phyloP scores from a whole-genome alignment of 2,888 invertebrate species.

The Psylliodes chrysocephalus region DNA sequence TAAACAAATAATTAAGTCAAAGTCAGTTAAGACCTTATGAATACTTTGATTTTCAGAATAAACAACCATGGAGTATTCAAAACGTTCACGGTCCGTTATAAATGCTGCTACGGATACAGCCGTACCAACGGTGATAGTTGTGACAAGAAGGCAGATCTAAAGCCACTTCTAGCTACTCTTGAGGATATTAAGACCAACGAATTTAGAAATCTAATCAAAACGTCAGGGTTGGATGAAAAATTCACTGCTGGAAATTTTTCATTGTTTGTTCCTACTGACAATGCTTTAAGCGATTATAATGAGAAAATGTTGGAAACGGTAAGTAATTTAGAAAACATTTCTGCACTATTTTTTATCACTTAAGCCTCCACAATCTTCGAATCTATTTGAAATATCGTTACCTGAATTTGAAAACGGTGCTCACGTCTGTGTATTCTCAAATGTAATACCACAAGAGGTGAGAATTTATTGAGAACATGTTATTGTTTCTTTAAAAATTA shows the following conservation, averaged over 20 bases:
- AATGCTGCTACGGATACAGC: conserved; percentile 76
- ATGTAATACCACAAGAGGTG: too few species aligned
- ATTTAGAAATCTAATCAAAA: conserved; percentile 68
- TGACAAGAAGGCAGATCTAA: conserved; percentile 67
- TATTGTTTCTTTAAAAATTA: too few species aligned
- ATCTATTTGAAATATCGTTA: too few species aligned
- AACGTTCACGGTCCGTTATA: conserved; percentile 71
- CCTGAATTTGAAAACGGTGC: too few species aligned
- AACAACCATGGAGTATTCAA: conserved; percentile 70
- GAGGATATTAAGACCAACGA: conserved; percentile 69
- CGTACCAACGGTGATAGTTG: conserved; percentile 60
- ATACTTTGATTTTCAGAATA: conserved; percentile 65
- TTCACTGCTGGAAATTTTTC: conserved; percentile 69
- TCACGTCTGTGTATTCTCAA: too few species aligned
- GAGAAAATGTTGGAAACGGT: conserved; percentile 68
- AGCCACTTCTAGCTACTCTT: conserved; percentile 68
- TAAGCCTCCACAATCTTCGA: too few species aligned
- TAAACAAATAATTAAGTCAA: too few species aligned
- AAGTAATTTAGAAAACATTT: too few species aligned
- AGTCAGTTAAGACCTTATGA: too few species aligned
- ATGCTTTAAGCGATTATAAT: conserved; percentile 69
- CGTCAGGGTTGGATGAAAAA: conserved; percentile 65
- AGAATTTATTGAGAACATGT: too few species aligned
- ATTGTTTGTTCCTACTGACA: conserved; percentile 72
- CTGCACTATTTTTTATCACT: too few species aligned